Conservation (phyloP, 1,140 invertebrate genomes). For the Drosophila seguyi region DNA sequence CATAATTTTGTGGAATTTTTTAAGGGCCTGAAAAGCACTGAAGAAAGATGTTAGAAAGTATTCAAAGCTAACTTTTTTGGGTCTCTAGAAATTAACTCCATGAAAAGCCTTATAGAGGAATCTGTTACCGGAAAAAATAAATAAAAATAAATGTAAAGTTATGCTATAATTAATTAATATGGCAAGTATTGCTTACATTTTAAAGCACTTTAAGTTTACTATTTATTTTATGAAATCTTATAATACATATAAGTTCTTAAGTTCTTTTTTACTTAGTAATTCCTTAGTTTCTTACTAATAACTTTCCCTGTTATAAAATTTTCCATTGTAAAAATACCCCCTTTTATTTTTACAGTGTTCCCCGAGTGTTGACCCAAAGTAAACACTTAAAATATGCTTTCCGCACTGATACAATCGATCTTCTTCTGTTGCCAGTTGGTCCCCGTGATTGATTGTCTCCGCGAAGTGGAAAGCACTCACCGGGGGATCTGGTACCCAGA, state of each 20-base stretch:
- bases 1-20: too few relatives aligned
- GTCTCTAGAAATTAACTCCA: neutral
- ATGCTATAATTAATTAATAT: neutral
- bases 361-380: neutral
- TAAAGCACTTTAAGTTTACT: neutral
- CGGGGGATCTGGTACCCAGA: neutral
- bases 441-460: conserved; percentile 24
- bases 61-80: neutral
- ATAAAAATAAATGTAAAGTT: neutral
- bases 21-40: neutral
- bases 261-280: too few relatives aligned
- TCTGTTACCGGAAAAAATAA: too few relatives aligned
- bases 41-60: neutral
- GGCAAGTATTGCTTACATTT: neutral
- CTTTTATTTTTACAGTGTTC: neutral
- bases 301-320: too few relatives aligned
- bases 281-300: too few relatives aligned
- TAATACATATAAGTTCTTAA: too few relatives aligned
- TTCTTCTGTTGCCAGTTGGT: neutral
- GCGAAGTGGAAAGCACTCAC: conserved; percentile 17
- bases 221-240: neutral
- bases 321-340: neutral
- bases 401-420: conserved; percentile 25
- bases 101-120: neutral
- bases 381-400: conserved; percentile 12